Percentiles rank a stretch among this genome's conserved stretches.
These are phyloP conservation scores for Monarcha castaneiventris DNA, from an alignment of 2,113 vertebrate species.

Conservation along the genomic window DNA sequence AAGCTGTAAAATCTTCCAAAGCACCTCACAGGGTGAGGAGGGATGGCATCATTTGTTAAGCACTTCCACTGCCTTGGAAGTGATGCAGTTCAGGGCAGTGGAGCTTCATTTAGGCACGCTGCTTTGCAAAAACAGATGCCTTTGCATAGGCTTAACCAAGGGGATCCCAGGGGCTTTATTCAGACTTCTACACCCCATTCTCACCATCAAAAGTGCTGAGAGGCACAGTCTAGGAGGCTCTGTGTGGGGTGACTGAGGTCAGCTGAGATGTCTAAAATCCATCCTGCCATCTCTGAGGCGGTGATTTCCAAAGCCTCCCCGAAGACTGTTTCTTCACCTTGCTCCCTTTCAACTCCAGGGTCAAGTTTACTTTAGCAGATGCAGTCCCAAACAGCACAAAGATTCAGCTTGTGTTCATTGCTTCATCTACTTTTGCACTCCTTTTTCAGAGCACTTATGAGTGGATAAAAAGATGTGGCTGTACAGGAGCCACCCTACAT, in stretches of 20 bases:
- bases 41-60: not conserved
- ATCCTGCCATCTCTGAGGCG: not conserved
- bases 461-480: not conserved
- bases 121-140: not conserved
- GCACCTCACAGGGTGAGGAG: not conserved
- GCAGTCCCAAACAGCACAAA: not conserved
- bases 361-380: not conserved
- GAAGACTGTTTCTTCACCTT: not conserved
- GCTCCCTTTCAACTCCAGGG: fast-evolving
- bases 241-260: not conserved
- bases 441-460: not conserved
- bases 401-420: not conserved
- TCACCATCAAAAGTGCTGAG: not conserved
- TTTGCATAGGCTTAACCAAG: not conserved
- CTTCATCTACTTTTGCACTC: not conserved
- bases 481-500: not conserved
- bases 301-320: not conserved
- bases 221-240: not conserved
- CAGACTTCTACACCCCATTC: not conserved
- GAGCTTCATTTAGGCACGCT: not conserved
- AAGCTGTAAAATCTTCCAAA: not conserved
- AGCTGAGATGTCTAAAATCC: not conserved
- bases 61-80: not conserved
- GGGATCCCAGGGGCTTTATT: not conserved
- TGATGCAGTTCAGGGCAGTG: not conserved